Evolutionary conservation across 2,888 invertebrate species (phyloP).

Genomic region (Ennomos fuscantarius): DNA sequence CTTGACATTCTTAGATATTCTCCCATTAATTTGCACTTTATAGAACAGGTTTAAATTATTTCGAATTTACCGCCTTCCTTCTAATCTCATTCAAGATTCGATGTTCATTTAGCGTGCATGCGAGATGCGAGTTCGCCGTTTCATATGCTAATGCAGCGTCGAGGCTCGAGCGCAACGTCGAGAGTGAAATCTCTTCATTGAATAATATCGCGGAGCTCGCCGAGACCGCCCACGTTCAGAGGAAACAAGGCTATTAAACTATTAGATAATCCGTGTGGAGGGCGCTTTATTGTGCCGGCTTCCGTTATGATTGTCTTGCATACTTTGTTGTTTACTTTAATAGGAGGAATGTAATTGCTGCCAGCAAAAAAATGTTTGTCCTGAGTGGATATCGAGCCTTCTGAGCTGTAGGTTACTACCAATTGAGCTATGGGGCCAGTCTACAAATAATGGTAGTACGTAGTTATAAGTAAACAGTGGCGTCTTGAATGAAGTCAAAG

Average conservation of each 20-base stretch:
- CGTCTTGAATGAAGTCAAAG: no score
- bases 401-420: no score
- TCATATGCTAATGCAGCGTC: slow-evolving; percentile 18
- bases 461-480: no score
- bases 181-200: slow-evolving; percentile 26
- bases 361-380: no score
- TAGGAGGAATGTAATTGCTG: background rate
- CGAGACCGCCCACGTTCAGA: slow-evolving; percentile 20
- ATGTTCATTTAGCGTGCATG: slow-evolving; percentile 7
- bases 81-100: background rate
- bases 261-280: slow-evolving; percentile 16
- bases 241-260: slow-evolving; percentile 22
- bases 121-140: slow-evolving; percentile 4
- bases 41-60: no score
- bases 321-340: slow-evolving; percentile 2
- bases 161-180: slow-evolving; percentile 4
- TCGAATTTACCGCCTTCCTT: no score
- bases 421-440: no score
- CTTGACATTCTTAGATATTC: no score
- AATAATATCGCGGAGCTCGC: slow-evolving; percentile 19
- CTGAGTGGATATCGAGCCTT: no score
- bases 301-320: slow-evolving; percentile 6
- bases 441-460: no score
- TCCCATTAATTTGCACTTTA: no score
- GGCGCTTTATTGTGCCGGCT: slow-evolving; percentile 12